Base-by-base conservation (phyloP, 1,140 invertebrate genomes). In the Cotesia glomerata region DNA sequence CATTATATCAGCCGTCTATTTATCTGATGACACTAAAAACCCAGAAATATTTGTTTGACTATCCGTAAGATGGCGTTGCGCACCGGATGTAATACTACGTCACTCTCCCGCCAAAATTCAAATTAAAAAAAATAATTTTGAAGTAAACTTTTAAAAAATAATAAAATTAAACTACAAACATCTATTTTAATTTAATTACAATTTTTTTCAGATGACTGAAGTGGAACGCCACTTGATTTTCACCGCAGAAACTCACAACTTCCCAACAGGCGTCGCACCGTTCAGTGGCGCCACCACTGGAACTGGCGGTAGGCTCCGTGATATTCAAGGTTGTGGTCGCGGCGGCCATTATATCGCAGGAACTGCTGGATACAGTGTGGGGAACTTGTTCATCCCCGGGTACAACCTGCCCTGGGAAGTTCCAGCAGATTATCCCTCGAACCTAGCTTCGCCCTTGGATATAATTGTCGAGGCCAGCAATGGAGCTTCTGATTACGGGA, bases 231-330 rank as follows among this genome's bases (percentile, higher is more conserved):
- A 99, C 87, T 91, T 99, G n/a, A 97, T 98, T 80, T 99, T 99
- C 78, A 99, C 98, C 5, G 98, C 98, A 0, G 98, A 99, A 88
- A 99, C 98, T 0, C 98, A 99, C 84, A 99, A 99, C 83, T 99
- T 99, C 89, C 98, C 98, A 5, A 99, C 98, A 52, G 97, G 96
- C 58, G 93, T 95, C 58, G 93, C 95, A 5, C 95, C 95, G 0
- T 96, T 97, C 78, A 97, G 96, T 89, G 98, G 98, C 4, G 97
- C 98, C 0, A 97, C 97, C 0, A 98, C 97, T 5, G 97, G 98
- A 18, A 98, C 97, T 36, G 98, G 98, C 3, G 98, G 98, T 0
- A 88, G 98, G 66, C 93, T 99, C 66, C 87, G 98, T 71, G 98
- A 99, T 88, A 95, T 98, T 0, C 96, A 99, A 85, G 94, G 93